Evolutionary conservation across 2,888 invertebrate genomes (phyloP), one percentile per base, ranked within the genome.

Genomic region (Drosophila testacea): DNA sequence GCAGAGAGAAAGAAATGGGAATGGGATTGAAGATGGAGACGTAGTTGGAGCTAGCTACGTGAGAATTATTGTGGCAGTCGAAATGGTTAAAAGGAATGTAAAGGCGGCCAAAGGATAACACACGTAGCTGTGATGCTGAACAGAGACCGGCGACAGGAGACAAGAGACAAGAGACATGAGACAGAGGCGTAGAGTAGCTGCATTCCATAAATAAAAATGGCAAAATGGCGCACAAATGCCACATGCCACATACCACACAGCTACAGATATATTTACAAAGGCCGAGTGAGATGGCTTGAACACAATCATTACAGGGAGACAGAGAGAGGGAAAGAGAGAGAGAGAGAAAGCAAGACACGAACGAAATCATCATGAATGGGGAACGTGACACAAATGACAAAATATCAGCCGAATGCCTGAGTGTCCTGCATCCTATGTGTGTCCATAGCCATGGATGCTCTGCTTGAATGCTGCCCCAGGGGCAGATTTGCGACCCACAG

Each of bases 341-440:
- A 39, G 42, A 6, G 47, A 39, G 11, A 30, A 56, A 48, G 39
- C 28, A 54, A 48, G 46, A 51, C 67, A 76, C 74, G 71, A 83
- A 78, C 78, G 75, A 86, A 88, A 90, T 88, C 85, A 88, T 85
- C 84, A 89, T 86, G 88, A 86, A 89, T 84, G 83, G 87, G 73
- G 90, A 89, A 90, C 89, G 89, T 90, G 89, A 90, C 89, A 90
- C 81, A 90, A 90, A 90, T 90, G 90, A 90, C 90, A 90, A 90
- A 85, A 88, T 85, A 85, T 85, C 88, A 83, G 76, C 66, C 62
- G 79, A 66, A 78, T 74, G 79, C 65, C 79, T 52, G 41, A 34
- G 48, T 52, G 54, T 72, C 61, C 73, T 34, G 36, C 27, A 42
- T 22, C 39, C 59, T 30, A 41, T 57, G 38, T 30, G 60, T 52